A percentile compares a stretch with the other conserved stretches of the same genome.
These are phyloP conservation scores for Spinus olivaceus DNA, from an alignment of 2,797 vertebrate genomes.

Conservation along the genomic window DNA sequence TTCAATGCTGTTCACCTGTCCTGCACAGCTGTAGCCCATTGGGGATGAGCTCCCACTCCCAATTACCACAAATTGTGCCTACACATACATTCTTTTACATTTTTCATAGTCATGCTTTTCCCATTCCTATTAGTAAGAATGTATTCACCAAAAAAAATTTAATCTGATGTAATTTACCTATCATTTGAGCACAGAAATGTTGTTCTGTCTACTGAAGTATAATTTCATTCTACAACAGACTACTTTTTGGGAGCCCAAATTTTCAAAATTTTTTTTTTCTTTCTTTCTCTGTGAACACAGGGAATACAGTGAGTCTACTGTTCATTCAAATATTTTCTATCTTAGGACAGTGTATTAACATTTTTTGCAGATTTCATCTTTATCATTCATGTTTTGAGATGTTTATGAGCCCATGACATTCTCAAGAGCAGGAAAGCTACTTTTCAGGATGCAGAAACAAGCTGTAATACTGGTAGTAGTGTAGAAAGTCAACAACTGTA, in stretches of 20 bases:
- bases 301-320: neutral
- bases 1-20: neutral
- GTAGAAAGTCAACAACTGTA: constrained; percentile 19
- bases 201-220: neutral
- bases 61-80: neutral
- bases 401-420: neutral
- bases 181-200: neutral
- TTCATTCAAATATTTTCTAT: neutral
- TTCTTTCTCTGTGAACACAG: neutral
- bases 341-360: neutral
- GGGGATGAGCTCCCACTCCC: neutral
- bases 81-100: neutral
- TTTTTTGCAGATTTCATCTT: neutral
- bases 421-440: neutral
- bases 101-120: neutral
- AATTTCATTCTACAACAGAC: neutral
- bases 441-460: constrained; percentile 10
- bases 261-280: neutral
- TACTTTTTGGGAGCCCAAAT: neutral
- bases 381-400: neutral
- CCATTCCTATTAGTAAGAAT: neutral
- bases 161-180: neutral
- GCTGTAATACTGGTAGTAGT: neutral
- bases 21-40: neutral
- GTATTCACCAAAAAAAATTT: neutral